Evolutionary conservation across 2,113 vertebrate species (phyloP).

Genomic region (Bombycilla garrulus): DNA sequence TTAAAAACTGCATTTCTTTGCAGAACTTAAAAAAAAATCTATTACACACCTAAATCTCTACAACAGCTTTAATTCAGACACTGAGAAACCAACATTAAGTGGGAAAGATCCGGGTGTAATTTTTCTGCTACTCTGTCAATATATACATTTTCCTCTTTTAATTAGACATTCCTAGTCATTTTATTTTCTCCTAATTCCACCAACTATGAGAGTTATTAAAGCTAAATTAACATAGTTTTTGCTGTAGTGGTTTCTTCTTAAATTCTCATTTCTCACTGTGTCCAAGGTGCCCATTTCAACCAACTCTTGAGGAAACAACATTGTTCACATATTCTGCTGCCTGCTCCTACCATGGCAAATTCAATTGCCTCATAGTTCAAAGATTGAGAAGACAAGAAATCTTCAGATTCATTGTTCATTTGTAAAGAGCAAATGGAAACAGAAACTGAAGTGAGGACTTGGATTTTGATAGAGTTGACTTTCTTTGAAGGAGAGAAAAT

Average conservation of each 20-base stretch:
- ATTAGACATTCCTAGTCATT: not conserved
- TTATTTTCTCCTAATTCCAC: not conserved
- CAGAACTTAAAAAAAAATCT: not conserved
- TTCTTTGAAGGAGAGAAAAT: not conserved
- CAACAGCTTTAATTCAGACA: not conserved
- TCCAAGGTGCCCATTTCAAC: not conserved
- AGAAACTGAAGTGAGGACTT: not conserved
- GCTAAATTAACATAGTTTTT: not conserved
- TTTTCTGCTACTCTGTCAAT: not conserved
- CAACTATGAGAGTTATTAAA: not conserved
- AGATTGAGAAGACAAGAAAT: constrained; percentile 22
- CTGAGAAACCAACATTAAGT: not conserved
- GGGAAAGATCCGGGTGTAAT: not conserved
- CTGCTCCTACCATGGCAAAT: not conserved
- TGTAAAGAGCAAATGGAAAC: constrained; percentile 25
- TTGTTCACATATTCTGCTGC: not conserved
- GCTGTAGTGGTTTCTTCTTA: not conserved
- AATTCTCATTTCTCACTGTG: not conserved
- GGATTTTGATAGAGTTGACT: constrained; percentile 10
- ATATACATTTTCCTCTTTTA: not conserved
- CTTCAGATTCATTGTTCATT: not conserved
- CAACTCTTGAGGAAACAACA: not conserved
- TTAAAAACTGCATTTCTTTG: not conserved
- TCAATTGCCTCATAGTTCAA: not conserved
- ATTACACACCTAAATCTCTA: not conserved